Conservation (phyloP, 2,888 invertebrate genomes). For the Nomada hirtipes region DNA sequence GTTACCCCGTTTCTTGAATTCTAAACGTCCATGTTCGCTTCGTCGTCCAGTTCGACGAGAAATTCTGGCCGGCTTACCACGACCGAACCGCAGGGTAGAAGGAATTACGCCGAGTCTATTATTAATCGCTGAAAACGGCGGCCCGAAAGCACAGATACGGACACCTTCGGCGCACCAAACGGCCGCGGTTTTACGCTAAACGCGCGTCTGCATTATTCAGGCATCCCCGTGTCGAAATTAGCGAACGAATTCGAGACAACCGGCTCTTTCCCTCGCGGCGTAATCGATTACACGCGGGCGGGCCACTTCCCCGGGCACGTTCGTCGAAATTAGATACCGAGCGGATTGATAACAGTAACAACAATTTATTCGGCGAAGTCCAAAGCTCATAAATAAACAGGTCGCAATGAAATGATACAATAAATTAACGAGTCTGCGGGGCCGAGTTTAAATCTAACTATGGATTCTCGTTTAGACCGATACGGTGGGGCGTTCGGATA, state of each 20-base stretch:
- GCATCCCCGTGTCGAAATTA: slow-evolving; percentile 20
- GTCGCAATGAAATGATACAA: slow-evolving; percentile 48
- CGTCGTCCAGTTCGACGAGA: not conserved
- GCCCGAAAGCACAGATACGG: not conserved
- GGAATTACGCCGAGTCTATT: slow-evolving; percentile 20
- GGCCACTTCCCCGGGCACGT: not conserved
- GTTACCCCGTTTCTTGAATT: slow-evolving; percentile 19
- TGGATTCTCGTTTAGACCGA: not conserved
- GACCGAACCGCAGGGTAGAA: not conserved
- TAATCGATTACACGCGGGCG: slow-evolving; percentile 23
- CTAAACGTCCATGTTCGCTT: not conserved
- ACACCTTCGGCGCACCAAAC: not conserved
- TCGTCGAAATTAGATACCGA: slow-evolving; percentile 53
- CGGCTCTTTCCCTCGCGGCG: not conserved
- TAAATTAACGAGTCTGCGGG: slow-evolving; percentile 29
- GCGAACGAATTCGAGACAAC: not conserved
- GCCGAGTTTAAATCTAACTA: not conserved
- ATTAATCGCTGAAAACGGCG: slow-evolving; percentile 13
- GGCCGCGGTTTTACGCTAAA: slow-evolving; percentile 11
- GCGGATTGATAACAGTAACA: slow-evolving; percentile 66
- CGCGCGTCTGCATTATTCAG: slow-evolving; percentile 23
- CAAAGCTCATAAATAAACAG: slow-evolving; percentile 57
- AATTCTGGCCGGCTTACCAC: not conserved
- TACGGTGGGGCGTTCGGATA: not conserved
- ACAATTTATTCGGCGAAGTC: slow-evolving; percentile 62